Evolutionary conservation across 1,140 invertebrate species (phyloP).

Genomic region (Ips nitidus): DNA sequence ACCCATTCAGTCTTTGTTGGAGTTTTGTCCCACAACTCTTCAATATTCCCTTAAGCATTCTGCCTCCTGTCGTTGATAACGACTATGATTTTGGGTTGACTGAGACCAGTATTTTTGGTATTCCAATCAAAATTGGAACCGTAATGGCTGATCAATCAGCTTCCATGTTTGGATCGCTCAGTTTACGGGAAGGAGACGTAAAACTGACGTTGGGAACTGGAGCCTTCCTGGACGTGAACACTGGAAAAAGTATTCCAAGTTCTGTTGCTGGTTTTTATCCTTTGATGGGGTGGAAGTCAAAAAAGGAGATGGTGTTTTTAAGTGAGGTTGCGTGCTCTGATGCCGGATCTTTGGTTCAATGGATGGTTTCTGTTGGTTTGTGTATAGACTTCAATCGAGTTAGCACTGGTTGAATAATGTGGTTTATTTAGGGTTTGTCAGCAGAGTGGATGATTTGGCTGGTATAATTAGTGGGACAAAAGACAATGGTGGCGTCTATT

Average conservation of each 20-base stretch:
- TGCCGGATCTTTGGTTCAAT: slow-evolving; percentile 84
- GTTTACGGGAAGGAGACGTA: slow-evolving; percentile 77
- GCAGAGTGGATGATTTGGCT: slow-evolving; percentile 67
- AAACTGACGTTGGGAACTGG: slow-evolving; percentile 96
- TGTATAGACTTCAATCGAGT: not conserved
- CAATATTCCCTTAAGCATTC: slow-evolving; percentile 68
- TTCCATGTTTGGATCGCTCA: slow-evolving; percentile 89
- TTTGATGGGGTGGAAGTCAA: slow-evolving; percentile 85
- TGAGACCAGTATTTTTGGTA: slow-evolving; percentile 69
- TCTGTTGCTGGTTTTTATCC: slow-evolving; percentile 85
- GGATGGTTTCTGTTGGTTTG: slow-evolving; percentile 77
- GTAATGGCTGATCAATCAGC: slow-evolving; percentile 81
- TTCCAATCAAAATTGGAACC: slow-evolving; percentile 73
- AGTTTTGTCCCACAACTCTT: slow-evolving; percentile 72
- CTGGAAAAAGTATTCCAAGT: slow-evolving; percentile 73
- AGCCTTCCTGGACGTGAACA: slow-evolving; percentile 89
- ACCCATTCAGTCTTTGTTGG: slow-evolving; percentile 88
- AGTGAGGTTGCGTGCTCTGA: slow-evolving; percentile 86
- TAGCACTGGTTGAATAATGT: not conserved
- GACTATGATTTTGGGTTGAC: slow-evolving; percentile 72
- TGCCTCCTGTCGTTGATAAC: slow-evolving; percentile 81
- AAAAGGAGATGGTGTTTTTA: slow-evolving; percentile 59
- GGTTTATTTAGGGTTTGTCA: slow-evolving; percentile 64
- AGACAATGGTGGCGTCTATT: slow-evolving; percentile 81
- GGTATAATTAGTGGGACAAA: slow-evolving; percentile 70